Percentiles rank a stretch among this genome's conserved stretches.
phyloP scores from a whole-genome alignment of 2,888 invertebrate species.

The Pseudococcus jackbeardsleyi region DNA sequence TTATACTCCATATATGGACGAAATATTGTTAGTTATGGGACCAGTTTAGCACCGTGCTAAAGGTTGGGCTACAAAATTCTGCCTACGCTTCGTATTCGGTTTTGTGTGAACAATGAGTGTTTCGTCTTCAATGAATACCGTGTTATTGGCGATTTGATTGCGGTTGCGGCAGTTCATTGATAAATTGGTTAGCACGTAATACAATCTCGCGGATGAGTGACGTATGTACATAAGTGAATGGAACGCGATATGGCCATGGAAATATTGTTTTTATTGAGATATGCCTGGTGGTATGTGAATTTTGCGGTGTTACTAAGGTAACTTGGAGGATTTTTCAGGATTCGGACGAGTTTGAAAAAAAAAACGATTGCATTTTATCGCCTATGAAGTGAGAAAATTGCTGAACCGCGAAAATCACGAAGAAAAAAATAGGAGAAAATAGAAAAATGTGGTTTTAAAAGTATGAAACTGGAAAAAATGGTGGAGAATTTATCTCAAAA shows the following conservation, averaged over 20 bases:
- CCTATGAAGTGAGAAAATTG: no score
- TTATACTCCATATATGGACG: constrained; percentile 62
- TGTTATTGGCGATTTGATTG: not conserved
- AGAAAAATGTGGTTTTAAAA: no score
- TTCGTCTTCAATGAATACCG: constrained; percentile 44
- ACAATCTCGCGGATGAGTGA: constrained; percentile 1
- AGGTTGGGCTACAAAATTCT: constrained; percentile 64
- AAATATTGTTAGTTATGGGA: constrained; percentile 65
- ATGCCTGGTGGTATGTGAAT: not conserved
- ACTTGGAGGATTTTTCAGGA: not conserved
- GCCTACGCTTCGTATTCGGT: constrained; percentile 53
- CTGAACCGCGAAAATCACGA: no score
- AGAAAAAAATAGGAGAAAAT: no score
- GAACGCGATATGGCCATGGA: not conserved
- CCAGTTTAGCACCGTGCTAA: constrained; percentile 47
- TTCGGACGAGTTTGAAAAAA: no score
- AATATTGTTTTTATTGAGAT: not conserved
- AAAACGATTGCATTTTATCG: no score
- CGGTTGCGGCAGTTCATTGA: constrained; percentile 32
- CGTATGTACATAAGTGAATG: constrained; percentile 16
- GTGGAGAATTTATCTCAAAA: no score
- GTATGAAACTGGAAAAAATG: no score
- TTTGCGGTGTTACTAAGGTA: not conserved
- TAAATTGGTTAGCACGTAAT: constrained; percentile 23
- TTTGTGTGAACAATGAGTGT: constrained; percentile 49